Conservation (phyloP, 2,113 vertebrate genomes). For the Mormoops blainvillei region DNA sequence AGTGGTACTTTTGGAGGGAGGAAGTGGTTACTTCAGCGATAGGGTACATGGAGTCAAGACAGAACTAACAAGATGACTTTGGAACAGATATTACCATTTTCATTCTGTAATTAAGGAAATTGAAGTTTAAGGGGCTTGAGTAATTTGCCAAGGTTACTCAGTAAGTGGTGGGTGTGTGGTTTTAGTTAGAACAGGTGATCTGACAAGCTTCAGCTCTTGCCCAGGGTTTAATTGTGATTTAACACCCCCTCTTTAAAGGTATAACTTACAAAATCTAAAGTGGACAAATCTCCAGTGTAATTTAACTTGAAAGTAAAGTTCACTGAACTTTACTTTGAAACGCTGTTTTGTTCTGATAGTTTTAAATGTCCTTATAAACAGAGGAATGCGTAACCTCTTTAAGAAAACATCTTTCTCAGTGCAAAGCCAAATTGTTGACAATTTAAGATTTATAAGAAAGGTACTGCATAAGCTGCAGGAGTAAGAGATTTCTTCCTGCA, state of each 20-base stretch:
- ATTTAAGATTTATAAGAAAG: slow-evolving; percentile 3
- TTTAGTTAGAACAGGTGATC: neutral
- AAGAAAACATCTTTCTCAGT: neutral
- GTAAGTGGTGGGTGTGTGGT: neutral
- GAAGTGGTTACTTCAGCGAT: neutral
- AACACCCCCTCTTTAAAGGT: neutral
- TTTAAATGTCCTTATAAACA: slow-evolving; percentile 14
- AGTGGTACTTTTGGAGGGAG: neutral
- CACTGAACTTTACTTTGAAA: slow-evolving; percentile 28
- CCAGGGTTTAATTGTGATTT: neutral
- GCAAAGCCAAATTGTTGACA: slow-evolving; percentile 21
- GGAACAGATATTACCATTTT: neutral
- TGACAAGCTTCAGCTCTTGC: neutral
- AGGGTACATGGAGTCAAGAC: neutral
- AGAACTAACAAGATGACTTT: neutral
- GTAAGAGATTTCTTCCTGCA: neutral
- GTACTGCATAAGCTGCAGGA: neutral
- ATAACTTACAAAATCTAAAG: neutral
- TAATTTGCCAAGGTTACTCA: neutral
- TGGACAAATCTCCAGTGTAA: neutral
- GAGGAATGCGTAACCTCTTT: neutral
- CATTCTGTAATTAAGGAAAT: neutral
- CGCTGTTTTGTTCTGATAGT: neutral
- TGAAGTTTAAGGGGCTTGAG: neutral
- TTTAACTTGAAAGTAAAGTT: neutral